A percentile compares a stretch with the other conserved stretches of the same genome.
These are phyloP conservation scores for Falco cherrug DNA, from an alignment of 2,797 vertebrate genomes.

Conservation along the genomic window DNA sequence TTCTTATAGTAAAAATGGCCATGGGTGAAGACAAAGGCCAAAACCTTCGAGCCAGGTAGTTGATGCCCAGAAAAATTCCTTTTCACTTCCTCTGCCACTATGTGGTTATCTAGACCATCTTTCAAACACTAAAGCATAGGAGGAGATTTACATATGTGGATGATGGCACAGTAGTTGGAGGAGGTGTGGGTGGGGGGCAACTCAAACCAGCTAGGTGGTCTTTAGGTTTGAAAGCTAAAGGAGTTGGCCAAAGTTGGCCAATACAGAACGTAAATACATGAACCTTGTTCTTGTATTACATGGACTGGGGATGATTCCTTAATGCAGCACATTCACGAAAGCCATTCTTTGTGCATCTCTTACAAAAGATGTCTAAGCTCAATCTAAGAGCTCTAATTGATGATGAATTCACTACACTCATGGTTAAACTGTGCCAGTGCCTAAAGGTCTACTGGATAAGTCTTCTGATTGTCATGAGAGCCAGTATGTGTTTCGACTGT, in stretches of 20 bases:
- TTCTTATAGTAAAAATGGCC: background rate
- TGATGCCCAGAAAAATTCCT: background rate
- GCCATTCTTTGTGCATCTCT: background rate
- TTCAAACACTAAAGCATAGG: accelerated
- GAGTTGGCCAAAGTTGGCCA: too few relatives aligned
- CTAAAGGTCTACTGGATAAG: background rate
- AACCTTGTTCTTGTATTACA: background rate
- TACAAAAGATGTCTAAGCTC: background rate
- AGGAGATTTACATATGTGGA: background rate
- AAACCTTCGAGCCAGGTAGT: accelerated
- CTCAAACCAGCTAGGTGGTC: background rate
- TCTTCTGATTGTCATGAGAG: background rate
- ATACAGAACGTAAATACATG: background rate
- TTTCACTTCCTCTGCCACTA: background rate
- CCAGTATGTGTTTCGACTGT: background rate
- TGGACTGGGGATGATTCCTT: background rate
- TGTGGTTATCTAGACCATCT: background rate
- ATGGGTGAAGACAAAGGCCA: background rate
- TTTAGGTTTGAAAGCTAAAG: background rate
- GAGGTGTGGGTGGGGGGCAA: background rate
- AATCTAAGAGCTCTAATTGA: background rate
- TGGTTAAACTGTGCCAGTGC: too few relatives aligned
- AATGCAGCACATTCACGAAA: background rate
- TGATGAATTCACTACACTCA: background rate
- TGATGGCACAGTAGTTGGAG: too few relatives aligned